These are phyloP conservation scores for Darevskia mixta DNA, from an alignment of 2,797 vertebrate genomes.

Conservation along the genomic window DNA sequence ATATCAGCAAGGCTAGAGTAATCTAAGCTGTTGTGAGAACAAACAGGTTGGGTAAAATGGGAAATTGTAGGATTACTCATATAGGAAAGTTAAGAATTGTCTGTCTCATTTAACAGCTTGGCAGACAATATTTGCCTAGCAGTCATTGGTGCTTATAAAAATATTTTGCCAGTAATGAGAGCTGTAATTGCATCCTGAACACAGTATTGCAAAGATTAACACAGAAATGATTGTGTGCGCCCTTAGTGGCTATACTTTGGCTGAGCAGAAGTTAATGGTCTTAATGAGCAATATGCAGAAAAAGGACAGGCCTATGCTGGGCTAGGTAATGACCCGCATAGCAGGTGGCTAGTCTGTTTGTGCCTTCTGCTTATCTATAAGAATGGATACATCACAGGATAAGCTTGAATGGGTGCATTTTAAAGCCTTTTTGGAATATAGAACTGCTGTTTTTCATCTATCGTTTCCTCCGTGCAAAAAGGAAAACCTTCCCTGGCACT, in stretches of 20 bases:
- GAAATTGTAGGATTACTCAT: neutral
- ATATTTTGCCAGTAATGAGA: neutral
- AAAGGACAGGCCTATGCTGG: neutral
- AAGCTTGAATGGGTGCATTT: neutral
- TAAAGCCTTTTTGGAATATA: rapidly evolving
- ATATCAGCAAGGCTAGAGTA: neutral
- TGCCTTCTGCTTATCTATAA: neutral
- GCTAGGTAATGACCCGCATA: neutral
- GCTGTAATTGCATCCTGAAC: neutral
- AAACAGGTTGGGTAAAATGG: neutral
- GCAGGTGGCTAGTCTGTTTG: neutral
- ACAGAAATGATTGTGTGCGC: neutral
- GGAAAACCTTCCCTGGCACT: slow-evolving; percentile 2
- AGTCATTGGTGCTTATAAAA: neutral
- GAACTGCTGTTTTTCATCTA: neutral
- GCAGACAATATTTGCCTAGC: too few relatives aligned
- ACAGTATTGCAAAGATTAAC: neutral
- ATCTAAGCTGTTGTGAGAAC: neutral
- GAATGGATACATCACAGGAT: neutral
- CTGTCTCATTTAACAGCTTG: neutral
- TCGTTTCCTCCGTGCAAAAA: slow-evolving; percentile 29
- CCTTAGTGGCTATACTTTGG: neutral
- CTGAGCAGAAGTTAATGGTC: neutral
- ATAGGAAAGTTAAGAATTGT: neutral
- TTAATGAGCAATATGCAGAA: neutral